phyloP scores from a whole-genome alignment of 2,797 vertebrate genomes.

The Neopelma chrysocephalum region DNA sequence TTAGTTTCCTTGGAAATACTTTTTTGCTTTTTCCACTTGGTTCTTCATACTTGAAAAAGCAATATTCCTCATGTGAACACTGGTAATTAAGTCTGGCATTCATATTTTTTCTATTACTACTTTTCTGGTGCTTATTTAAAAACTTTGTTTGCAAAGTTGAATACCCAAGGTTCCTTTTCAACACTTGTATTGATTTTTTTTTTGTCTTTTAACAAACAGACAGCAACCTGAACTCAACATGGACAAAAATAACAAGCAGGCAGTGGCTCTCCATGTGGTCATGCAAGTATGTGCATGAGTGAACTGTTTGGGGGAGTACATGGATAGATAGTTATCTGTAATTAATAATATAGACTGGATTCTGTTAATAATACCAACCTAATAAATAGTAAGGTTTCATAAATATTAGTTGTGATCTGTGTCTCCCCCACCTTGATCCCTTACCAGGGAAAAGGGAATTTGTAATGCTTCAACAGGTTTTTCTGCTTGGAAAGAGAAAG shows the following conservation, averaged over 20 bases:
- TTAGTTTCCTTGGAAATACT: not conserved
- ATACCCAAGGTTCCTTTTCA: slow-evolving; percentile 8
- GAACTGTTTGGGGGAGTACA: not conserved
- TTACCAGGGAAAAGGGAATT: not conserved
- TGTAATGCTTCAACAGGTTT: not conserved
- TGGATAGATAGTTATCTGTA: not conserved
- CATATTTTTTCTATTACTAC: slow-evolving; percentile 2
- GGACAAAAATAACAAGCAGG: slow-evolving; percentile 13
- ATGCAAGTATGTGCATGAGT: accelerated
- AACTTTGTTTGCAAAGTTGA: slow-evolving; percentile 41
- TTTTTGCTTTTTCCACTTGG: not conserved
- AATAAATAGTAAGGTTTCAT: not conserved
- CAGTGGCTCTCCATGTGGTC: not conserved
- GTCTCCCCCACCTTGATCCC: not conserved
- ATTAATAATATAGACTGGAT: not conserved
- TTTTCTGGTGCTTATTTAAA: slow-evolving; percentile 27
- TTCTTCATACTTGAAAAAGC: not conserved
- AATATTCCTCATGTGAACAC: not conserved
- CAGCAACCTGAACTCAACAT: not conserved
- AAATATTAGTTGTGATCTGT: not conserved
- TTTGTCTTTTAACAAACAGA: slow-evolving; percentile 32
- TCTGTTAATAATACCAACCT: not conserved
- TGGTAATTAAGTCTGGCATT: slow-evolving; percentile 31
- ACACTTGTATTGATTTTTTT: slow-evolving; percentile 44
- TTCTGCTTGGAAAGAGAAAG: not conserved